Conservation (phyloP, 1,140 invertebrate species). For the Calosoma granatense region DNA sequence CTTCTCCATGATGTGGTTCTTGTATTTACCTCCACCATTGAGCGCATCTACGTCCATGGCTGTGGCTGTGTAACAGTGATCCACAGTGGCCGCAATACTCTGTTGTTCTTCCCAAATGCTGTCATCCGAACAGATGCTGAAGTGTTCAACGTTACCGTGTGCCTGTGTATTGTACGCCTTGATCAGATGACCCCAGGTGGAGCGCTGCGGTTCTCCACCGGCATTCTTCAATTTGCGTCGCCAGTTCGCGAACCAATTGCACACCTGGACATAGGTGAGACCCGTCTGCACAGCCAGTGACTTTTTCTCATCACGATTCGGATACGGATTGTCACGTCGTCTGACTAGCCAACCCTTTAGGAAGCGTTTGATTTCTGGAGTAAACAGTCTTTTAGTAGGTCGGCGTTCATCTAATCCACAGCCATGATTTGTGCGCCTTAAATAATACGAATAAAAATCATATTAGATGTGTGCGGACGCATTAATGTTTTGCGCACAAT, state of each 20-base stretch:
- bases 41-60: background rate
- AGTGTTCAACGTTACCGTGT: slow-evolving; percentile 60
- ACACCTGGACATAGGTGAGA: slow-evolving; percentile 60
- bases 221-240: slow-evolving; percentile 60
- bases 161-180: slow-evolving; percentile 61
- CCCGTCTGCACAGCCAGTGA: slow-evolving; percentile 54
- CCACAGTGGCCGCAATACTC: slow-evolving; percentile 8
- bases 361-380: slow-evolving; percentile 61
- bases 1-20: slow-evolving; percentile 47
- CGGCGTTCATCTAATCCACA: slow-evolving; percentile 44
- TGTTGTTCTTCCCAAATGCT: slow-evolving; percentile 59
- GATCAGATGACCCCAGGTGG: slow-evolving; percentile 59
- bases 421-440: slow-evolving; percentile 26
- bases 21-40: slow-evolving; percentile 36
- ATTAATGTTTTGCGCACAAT: background rate
- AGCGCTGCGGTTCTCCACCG: slow-evolving; percentile 47
- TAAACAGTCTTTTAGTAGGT: slow-evolving; percentile 57
- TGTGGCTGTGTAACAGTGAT: slow-evolving; percentile 22
- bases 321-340: slow-evolving; percentile 60
- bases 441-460: slow-evolving; percentile 1
- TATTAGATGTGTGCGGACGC: background rate
- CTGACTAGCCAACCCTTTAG: slow-evolving; percentile 61
- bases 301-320: slow-evolving; percentile 61
- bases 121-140: slow-evolving; percentile 61
- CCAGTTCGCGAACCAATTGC: slow-evolving; percentile 71